Conservation (phyloP, 2,888 invertebrate genomes). For the Parnassius mnemosyne region DNA sequence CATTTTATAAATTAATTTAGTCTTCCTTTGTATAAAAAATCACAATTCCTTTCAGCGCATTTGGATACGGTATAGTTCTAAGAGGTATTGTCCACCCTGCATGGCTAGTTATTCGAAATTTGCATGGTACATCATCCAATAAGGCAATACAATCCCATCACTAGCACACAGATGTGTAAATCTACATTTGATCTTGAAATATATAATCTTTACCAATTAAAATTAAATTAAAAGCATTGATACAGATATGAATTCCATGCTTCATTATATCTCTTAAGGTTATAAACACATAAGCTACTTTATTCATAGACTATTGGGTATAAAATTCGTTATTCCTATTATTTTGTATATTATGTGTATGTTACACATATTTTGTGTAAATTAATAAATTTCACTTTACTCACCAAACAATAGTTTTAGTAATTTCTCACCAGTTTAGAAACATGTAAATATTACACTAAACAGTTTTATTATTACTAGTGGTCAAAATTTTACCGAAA, state of each 20-base stretch:
- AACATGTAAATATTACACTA: too few species aligned
- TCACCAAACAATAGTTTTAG: too few species aligned
- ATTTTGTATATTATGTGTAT: too few species aligned
- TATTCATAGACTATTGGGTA: constrained; percentile 44
- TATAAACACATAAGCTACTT: constrained; percentile 64
- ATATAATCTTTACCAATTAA: constrained; percentile 22
- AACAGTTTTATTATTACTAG: too few species aligned
- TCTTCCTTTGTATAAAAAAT: constrained; percentile 1
- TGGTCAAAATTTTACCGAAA: too few species aligned
- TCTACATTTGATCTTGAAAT: constrained; percentile 50
- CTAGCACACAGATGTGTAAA: constrained; percentile 65
- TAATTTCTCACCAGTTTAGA: too few species aligned
- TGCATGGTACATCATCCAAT: constrained; percentile 36
- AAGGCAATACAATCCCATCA: constrained; percentile 31
- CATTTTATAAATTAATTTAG: constrained; percentile 42
- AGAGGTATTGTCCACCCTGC: constrained; percentile 29
- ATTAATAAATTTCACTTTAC: too few species aligned
- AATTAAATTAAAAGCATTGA: constrained; percentile 35
- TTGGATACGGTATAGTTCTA: constrained; percentile 29
- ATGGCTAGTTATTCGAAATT: constrained; percentile 30
- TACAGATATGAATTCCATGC: constrained; percentile 53
- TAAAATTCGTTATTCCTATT: constrained; percentile 42
- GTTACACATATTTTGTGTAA: too few species aligned
- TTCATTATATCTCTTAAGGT: constrained; percentile 47
- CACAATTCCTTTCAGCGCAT: constrained; percentile 12